A percentile compares a stretch with the other conserved stretches of the same genome.
These are phyloP conservation scores for Octopus sinensis DNA, from an alignment of 1,140 invertebrate species.

Conservation along the genomic window DNA sequence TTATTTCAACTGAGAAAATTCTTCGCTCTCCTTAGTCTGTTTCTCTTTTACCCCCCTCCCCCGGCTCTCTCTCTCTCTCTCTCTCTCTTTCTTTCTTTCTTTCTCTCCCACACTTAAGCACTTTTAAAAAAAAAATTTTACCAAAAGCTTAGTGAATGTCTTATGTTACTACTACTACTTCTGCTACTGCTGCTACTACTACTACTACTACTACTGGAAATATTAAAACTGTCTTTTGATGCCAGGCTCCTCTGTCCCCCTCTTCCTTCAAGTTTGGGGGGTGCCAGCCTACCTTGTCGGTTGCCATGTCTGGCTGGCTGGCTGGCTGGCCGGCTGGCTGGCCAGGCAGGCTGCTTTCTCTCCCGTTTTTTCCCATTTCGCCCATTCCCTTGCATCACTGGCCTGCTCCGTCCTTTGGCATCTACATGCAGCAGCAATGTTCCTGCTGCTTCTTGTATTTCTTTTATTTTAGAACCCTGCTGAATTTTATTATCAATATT, in stretches of 20 bases:
- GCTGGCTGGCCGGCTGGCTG: not conserved
- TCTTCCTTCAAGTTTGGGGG: not conserved
- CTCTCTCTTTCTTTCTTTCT: not conserved
- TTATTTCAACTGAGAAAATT: slow-evolving; percentile 2
- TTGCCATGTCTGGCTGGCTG: not conserved
- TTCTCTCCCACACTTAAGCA: not conserved
- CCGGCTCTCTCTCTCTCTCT: not conserved
- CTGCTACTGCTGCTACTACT: not conserved
- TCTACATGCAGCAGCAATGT: not conserved
- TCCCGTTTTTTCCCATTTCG: not conserved
- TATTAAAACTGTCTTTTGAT: too few relatives aligned
- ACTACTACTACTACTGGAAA: not conserved
- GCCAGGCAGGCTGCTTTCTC: not conserved
- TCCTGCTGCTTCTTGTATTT: not conserved
- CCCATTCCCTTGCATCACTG: not conserved
- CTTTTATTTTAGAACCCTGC: slow-evolving; percentile 5
- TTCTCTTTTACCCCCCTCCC: not conserved
- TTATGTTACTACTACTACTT: not conserved
- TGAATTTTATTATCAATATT: too few relatives aligned
- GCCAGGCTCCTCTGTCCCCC: not conserved
- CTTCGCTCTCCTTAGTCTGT: not conserved
- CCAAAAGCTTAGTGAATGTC: too few relatives aligned
- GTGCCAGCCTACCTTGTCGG: not conserved
- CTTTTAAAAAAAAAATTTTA: too few relatives aligned
- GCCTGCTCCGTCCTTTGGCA: slow-evolving; percentile 3